These are phyloP conservation scores for Drosophila ironensis DNA, from an alignment of 1,140 invertebrate genomes.

Conservation along the genomic window DNA sequence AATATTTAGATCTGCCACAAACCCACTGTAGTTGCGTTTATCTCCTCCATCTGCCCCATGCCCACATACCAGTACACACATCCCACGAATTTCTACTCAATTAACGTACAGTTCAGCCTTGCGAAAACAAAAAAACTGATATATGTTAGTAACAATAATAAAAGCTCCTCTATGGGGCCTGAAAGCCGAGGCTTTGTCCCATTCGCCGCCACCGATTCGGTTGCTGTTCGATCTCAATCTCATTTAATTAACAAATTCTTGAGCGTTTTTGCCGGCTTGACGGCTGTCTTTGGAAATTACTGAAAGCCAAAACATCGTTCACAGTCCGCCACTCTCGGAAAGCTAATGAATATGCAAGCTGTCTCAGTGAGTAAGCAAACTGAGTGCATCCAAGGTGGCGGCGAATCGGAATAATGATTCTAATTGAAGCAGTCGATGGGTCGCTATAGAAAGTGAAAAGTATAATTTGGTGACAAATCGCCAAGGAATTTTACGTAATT, in stretches of 20 bases:
- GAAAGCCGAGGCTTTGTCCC: slow-evolving; percentile 42
- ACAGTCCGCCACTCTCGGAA: slow-evolving; percentile 39
- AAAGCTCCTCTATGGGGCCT: slow-evolving; percentile 10
- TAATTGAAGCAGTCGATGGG: slow-evolving; percentile 35
- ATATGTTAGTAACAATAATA: slow-evolving; percentile 21
- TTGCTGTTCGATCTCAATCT: background rate
- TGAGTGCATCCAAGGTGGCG: slow-evolving; percentile 28
- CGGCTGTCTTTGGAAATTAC: slow-evolving; percentile 34
- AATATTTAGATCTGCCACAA: background rate
- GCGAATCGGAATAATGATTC: slow-evolving; percentile 34
- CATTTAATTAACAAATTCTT: slow-evolving; percentile 1
- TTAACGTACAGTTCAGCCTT: slow-evolving; percentile 52
- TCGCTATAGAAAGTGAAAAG: background rate
- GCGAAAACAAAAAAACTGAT: slow-evolving; percentile 29
- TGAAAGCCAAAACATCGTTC: slow-evolving; percentile 35
- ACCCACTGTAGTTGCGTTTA: slow-evolving; percentile 28
- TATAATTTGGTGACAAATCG: slow-evolving; percentile 16
- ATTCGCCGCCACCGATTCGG: slow-evolving; percentile 2
- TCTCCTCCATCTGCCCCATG: slow-evolving; percentile 46
- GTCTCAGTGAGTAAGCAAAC: slow-evolving; percentile 43
- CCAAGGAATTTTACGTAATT: background rate
- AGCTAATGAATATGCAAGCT: slow-evolving; percentile 63
- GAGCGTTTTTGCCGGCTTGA: slow-evolving; percentile 22
- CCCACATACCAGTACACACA: slow-evolving; percentile 5
- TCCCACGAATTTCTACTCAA: slow-evolving; percentile 36